A percentile compares a stretch with the other conserved stretches of the same genome.
Conservation (phyloP, 2,888 invertebrate genomes). For the Apodemia hepburni region DNA sequence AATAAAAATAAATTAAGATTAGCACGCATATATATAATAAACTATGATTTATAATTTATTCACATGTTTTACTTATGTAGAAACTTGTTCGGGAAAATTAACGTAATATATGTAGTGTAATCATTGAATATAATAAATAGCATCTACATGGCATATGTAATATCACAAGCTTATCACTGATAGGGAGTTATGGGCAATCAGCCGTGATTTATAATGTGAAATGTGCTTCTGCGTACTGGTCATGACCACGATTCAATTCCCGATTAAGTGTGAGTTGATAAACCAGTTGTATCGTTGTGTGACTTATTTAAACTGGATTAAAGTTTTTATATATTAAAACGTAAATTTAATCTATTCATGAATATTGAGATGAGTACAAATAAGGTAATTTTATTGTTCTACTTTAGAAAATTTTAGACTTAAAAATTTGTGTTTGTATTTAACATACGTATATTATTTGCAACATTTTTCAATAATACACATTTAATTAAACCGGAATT, state of each 20-base stretch:
- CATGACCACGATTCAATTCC: constrained; percentile 32
- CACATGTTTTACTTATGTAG: too few species aligned
- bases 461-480: too few species aligned
- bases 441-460: too few species aligned
- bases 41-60: too few species aligned
- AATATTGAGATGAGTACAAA: neutral
- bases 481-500: too few species aligned
- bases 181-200: constrained; percentile 46
- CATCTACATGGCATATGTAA: constrained; percentile 36
- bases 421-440: too few species aligned
- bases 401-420: neutral
- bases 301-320: neutral
- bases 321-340: neutral
- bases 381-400: neutral
- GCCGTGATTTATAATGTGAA: constrained; percentile 56
- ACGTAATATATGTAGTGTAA: neutral
- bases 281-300: constrained; percentile 9
- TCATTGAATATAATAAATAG: constrained; percentile 2
- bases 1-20: too few species aligned
- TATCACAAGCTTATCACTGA: constrained; percentile 54
- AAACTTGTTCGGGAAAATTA: too few species aligned
- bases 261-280: constrained; percentile 32
- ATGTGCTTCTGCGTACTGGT: constrained; percentile 40
- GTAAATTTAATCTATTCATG: neutral
- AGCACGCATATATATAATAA: too few species aligned